Percentiles rank a stretch among this genome's conserved stretches.
Conservation (phyloP, 2,113 vertebrate genomes). For the Dicentrarchus labrax region DNA sequence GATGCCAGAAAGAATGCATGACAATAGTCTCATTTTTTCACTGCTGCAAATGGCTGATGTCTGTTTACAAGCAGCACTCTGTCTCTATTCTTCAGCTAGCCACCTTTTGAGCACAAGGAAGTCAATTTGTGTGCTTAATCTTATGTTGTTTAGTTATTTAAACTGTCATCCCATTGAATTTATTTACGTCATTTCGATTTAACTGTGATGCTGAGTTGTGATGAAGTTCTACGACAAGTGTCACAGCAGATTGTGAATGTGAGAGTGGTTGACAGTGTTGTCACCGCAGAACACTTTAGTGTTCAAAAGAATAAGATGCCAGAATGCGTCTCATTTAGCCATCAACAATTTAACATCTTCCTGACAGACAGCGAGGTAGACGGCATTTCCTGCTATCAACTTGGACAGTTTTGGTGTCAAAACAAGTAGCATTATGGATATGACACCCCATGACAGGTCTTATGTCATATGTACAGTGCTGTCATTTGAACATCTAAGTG, state of each 20-base stretch:
- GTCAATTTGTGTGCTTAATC: not conserved
- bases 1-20: not conserved
- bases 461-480: constrained; percentile 59
- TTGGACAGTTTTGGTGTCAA: constrained; percentile 30
- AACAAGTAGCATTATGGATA: constrained; percentile 44
- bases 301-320: constrained; percentile 16
- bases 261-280: constrained; percentile 21
- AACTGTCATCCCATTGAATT: constrained; percentile 18
- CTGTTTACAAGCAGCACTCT: not conserved
- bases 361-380: constrained; percentile 52
- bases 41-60: not conserved
- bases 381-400: constrained; percentile 26
- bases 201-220: constrained; percentile 15
- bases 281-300: not conserved
- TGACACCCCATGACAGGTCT: constrained; percentile 50
- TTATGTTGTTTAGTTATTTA: not conserved
- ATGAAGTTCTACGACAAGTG: constrained; percentile 15
- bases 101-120: not conserved
- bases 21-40: not conserved
- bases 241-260: constrained; percentile 29
- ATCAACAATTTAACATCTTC: constrained; percentile 9
- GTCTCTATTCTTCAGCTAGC: not conserved
- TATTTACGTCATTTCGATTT: constrained; percentile 17
- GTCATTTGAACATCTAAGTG: constrained; percentile 63
- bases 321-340: constrained; percentile 34